Evolutionary conservation across 53 echinoderm and acorn worm genomes (phyloP), one percentile per base, ranked within the genome.

Genomic region (Arbacia lixula): DNA sequence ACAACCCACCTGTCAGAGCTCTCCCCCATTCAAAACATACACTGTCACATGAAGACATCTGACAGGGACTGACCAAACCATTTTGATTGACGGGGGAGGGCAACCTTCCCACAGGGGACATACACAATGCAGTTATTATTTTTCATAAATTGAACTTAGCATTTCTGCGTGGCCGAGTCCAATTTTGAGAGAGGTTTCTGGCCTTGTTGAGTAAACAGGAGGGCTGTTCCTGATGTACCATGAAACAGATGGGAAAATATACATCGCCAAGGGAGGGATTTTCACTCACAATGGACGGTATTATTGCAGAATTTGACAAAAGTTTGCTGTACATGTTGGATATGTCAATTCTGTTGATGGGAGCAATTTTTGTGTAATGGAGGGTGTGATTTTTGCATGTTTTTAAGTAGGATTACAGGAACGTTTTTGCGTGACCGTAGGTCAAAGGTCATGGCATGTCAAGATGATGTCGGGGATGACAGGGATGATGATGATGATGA

Each of bases 141-240:
- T 67, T 67, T 67, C 67, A 67, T 67, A 67, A 67, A 67, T 67
- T 37, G 20, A 67, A 39, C 39, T 37, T 37, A 37, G 37, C 36
- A 67, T 25, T 39, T 67, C 39, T 67, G 29, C 22, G 37, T 67
- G 22, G 22, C 2, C 25, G 37, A 37, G 36, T 36, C 36, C 38
- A 66, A 37, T 36, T 37, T 66, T 21, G 67, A 25, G 43, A 8
- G 43, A 69, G 29, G 26, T 24, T 29, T 69, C 43, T 43, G 28
- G 21, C 42, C 27, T 69, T 69, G 69, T 69, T 69, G 69, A 43
- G 36, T 69, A 69, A 69, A 69, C 69, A 69, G 36, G 69, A 1
- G 0, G 26, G 42, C 28, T 2, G 69, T 9, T n/a, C n/a, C n/a
- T n/a, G 26, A 69, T 69, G 25, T 19, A 21, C 43, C 21, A 40